Conservation (phyloP, 2,888 invertebrate genomes). For the Netelia virgata region DNA sequence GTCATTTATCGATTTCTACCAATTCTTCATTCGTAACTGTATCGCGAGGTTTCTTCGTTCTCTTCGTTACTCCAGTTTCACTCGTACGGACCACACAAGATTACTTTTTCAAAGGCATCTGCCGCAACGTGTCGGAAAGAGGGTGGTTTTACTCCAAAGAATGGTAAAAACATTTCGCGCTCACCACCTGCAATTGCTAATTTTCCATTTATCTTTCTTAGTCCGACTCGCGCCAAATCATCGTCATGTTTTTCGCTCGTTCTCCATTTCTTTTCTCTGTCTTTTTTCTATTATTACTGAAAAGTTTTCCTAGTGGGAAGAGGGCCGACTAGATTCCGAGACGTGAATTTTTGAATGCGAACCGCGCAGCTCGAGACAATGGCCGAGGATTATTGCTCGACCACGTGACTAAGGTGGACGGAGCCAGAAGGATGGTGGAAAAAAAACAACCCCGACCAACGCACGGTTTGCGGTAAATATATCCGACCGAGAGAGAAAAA, state of each 20-base stretch:
- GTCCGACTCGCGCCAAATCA: slow-evolving; percentile 40
- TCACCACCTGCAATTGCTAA: slow-evolving; percentile 59
- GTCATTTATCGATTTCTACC: background rate
- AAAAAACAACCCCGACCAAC: slow-evolving; percentile 42
- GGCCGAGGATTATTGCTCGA: slow-evolving; percentile 60
- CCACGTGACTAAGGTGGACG: slow-evolving; percentile 68
- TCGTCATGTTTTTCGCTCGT: slow-evolving; percentile 27
- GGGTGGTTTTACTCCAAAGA: background rate
- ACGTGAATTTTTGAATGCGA: slow-evolving; percentile 20
- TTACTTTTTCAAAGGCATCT: slow-evolving; percentile 39
- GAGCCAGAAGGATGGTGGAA: slow-evolving; percentile 43
- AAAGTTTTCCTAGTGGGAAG: slow-evolving; percentile 10
- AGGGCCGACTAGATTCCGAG: slow-evolving; percentile 16
- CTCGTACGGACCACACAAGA: slow-evolving; percentile 26
- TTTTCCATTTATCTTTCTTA: slow-evolving; percentile 57
- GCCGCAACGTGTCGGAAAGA: slow-evolving; percentile 23
- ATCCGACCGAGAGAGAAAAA: slow-evolving; percentile 46
- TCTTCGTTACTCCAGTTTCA: background rate
- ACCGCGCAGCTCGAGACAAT: slow-evolving; percentile 65
- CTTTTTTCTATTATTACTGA: background rate
- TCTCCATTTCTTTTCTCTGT: slow-evolving; percentile 37
- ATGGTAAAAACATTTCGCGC: slow-evolving; percentile 16
- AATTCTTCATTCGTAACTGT: background rate
- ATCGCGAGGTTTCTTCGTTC: background rate
- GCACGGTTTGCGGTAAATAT: slow-evolving; percentile 71